Base-by-base conservation (phyloP, 2,797 vertebrate genomes). In the Poecilia velifera region DNA sequence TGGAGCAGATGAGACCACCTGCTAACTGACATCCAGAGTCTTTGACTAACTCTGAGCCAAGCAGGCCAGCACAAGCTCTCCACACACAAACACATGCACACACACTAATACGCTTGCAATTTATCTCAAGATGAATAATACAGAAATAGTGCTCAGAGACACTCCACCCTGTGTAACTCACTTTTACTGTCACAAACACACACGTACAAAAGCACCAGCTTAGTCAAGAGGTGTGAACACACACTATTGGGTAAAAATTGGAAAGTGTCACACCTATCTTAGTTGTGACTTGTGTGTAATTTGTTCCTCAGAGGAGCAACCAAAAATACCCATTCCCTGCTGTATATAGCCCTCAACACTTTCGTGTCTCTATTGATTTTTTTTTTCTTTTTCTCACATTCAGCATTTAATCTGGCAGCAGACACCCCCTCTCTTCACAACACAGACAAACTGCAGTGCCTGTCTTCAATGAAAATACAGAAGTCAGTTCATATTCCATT, bases 251-350 rank as follows among this genome's bases (percentile, higher is more conserved):
- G 90, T 89, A 91, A 90, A 92, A 94, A 94, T 93, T 93, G 92
- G 87, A 88, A 93, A 90, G 87, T 90, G 91, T 95, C 93, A 95
- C 94, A 95, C 95, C 89, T 86, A 89, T 84, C 89, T 79, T 80
- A 90, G 92, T 91, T 93, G 94, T 91, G 88, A 93, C 87, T 92
- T 90, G 89, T 88, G 91, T 89, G 85, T 92, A 92, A 94, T 93
- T 92, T 94, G 88, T 90, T 94, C 86, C 83, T 87, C 7, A 62
- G 53, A 73, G 31, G 83, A 82, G 83, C 83, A 87, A 87, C 87
- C 86, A 85, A 92, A 93, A 95, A 95, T 93, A 94, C 79, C 83
- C 79, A 28, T 81, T 94, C 90, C 80, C 90, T 87, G 86, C 79
- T 82, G 90, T 73, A 89, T 82, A 90, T 89, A 92, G 84, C 86